Base-by-base conservation (phyloP, 1,140 invertebrate species). In the Drosophila suzukii region DNA sequence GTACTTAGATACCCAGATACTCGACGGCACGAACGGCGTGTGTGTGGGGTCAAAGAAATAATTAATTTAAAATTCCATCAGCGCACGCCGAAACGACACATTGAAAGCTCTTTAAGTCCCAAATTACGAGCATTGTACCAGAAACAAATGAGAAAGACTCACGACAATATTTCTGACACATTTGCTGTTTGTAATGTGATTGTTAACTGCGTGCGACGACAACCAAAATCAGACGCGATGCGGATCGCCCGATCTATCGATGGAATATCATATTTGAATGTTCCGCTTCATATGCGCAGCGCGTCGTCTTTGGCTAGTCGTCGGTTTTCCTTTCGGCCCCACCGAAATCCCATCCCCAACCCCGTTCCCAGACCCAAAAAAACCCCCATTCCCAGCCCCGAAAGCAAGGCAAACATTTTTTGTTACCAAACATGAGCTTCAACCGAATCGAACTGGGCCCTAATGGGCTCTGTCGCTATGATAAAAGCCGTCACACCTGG, bases 81-180 rank as follows among this genome's bases (percentile, higher is more conserved):
- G 78, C 88, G 80, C 82, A 60, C 86, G 68, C 15, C 70, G 75
- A 88, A 90, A 90, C 78, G 82, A 91, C 88, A 88, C 78, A 90
- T 91, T 90, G 86, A 90, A 90, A 86, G 86, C 82, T 90, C 82
- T 90, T 91, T 90, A 90, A 88, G 77, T 66, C 82, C 88, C 79
- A 91, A 88, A 88, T 90, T 88, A 88, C 86, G 84, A 90, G 68
- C 77, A 90, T 85, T 90, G 85, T 85, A 82, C 78, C 82, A 89
- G 57, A 89, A 89, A 77, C 76, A 89, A 88, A 88, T 83, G 56
- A 74, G 78, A 77, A 71, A 79, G 80, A 79, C 83, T 76, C 79
- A 85, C 82, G 76, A 85, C 82, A 88, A 85, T 85, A 85, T 88
- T 85, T 85, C 83, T 85, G 82, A 85, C 82, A 85, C 83, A 85